Conservation (phyloP, 2,113 vertebrate genomes). For the Gnathonemus echidnorhynchus region DNA sequence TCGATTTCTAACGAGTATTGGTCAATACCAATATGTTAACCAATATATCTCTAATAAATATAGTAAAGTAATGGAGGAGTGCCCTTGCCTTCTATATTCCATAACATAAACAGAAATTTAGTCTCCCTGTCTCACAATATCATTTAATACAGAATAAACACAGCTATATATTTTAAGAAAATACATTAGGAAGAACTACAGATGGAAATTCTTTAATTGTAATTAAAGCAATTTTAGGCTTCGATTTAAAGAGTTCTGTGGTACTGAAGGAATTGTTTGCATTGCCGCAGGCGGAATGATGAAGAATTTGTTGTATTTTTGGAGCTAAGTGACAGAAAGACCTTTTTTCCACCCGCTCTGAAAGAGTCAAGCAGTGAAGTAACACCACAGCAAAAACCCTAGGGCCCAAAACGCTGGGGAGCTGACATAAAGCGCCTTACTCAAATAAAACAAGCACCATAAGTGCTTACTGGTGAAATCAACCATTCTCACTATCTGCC, state of each 20-base stretch:
- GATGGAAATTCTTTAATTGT: neutral
- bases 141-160: neutral
- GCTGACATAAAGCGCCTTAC: slow-evolving; percentile 5
- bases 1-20: too few species aligned
- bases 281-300: neutral
- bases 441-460: neutral
- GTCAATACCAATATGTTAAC: too few species aligned
- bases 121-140: neutral
- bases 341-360: neutral
- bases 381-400: slow-evolving; percentile 15
- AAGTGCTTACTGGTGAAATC: neutral
- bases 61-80: neutral
- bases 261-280: neutral
- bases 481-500: neutral
- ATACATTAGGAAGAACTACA: neutral
- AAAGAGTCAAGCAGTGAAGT: slow-evolving; percentile 2
- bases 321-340: slow-evolving; percentile 9
- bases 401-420: neutral
- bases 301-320: neutral
- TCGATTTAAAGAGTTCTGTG: neutral
- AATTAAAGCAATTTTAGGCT: neutral
- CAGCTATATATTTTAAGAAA: neutral
- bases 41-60: neutral
- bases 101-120: neutral
- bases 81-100: neutral